Base-by-base conservation (phyloP, 2,113 vertebrate species). In the Capricornis sumatraensis region DNA sequence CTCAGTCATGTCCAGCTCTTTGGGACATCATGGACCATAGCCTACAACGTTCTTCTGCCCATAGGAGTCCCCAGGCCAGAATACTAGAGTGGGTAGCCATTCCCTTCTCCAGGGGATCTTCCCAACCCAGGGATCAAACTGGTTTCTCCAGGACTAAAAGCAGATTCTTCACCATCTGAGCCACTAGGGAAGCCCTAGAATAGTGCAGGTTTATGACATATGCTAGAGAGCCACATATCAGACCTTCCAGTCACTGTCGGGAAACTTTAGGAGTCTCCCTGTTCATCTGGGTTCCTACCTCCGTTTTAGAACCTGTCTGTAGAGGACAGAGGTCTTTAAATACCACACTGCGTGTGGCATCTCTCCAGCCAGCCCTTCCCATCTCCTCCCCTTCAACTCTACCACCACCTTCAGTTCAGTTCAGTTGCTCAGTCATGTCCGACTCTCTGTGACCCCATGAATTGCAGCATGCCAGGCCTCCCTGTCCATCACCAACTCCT, bases 271-370 rank as follows among this genome's bases (percentile, higher is more conserved):
- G 21, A 62, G 50, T 6, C 6, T n/a, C 25, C 19, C 21, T 45
- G 27, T 23, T 55, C 47, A 40, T 7, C 28, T 45, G 36, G 16
- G 30, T n/a, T 83, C 30, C 47, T 40, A 40, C 14, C 27, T 89
- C n/a, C 50, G 53, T 78, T 76, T 21, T 36, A 87, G 60, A 89
- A n/a, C 3, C 5, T 58, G 14, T 83, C 71, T 28, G 5, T 2
- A 71, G 3, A 52, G 50, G 30, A 83, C 5, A 5, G 17, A 81
- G 36, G 30, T 67, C 40, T 82, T 76, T 64, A 60, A 74, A 78
- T 0, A 43, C 23, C 36, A 47, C 21, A 8, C 67, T 36, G 67
- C 2, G 0, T 10, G 9, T 50, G 23, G 45, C 3, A 11, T 5
- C 25, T 82, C 25, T 76, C 62, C 27, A 52, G 23, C 3, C 45